Percentiles rank a stretch among this genome's conserved stretches.
Evolutionary conservation across 2,113 vertebrate genomes (phyloP).

Genomic region (Peromyscus polionotus): DNA sequence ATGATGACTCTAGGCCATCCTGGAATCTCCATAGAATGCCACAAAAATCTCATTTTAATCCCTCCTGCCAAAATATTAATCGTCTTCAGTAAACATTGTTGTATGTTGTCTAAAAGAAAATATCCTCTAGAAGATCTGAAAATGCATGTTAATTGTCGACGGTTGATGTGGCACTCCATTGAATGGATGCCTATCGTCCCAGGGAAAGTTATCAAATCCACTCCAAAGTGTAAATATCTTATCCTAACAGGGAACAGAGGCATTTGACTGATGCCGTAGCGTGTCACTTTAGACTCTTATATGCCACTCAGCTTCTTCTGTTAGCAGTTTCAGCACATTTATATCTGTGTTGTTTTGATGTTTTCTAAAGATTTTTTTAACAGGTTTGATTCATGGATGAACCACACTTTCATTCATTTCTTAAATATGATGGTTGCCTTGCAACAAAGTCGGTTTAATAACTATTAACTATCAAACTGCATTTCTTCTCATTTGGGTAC

Average conservation of each 20-base stretch:
- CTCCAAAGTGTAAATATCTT: not conserved
- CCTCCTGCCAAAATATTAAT: not conserved
- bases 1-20: not conserved
- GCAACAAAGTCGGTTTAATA: constrained; percentile 72
- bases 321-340: not conserved
- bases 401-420: not conserved
- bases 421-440: constrained; percentile 56
- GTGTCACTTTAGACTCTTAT: not conserved
- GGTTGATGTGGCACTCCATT: not conserved
- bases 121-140: not conserved
- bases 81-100: constrained; percentile 7
- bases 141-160: not conserved
- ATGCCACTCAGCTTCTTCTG: not conserved
- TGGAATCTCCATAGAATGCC: not conserved
- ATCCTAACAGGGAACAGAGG: not conserved
- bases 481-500: constrained; percentile 69
- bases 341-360: not conserved
- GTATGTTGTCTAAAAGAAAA: not conserved
- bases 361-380: not conserved
- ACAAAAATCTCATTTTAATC: constrained; percentile 11
- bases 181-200: not conserved
- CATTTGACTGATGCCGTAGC: not conserved
- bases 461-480: constrained; percentile 72
- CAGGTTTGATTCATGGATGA: not conserved
- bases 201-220: not conserved